Evolutionary conservation across 2,797 vertebrate genomes (phyloP).

Genomic region (Cottoperca gobio): DNA sequence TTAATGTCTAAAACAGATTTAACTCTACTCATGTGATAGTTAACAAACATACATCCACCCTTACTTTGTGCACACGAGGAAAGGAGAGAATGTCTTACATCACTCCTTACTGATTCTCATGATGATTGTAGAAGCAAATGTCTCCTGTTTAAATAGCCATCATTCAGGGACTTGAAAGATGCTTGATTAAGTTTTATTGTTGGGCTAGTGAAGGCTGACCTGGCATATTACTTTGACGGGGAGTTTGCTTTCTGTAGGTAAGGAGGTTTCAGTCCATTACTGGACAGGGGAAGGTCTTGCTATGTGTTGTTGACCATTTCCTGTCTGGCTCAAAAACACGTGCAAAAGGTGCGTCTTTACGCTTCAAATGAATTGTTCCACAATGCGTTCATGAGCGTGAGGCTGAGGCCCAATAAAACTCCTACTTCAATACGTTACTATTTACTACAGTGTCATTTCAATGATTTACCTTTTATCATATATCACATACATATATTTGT

Average conservation of each 20-base stretch:
- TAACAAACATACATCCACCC: conserved; percentile 1
- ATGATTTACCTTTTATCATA: no score
- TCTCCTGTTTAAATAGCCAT: not conserved
- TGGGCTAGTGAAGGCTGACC: not conserved
- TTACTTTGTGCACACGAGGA: not conserved
- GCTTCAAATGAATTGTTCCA: no score
- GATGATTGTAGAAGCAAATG: conserved; percentile 17
- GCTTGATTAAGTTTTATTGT: conserved; percentile 41
- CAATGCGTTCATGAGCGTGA: no score
- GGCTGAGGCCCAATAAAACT: no score
- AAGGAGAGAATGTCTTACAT: not conserved
- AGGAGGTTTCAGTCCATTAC: conserved; percentile 17
- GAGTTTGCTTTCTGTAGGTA: not conserved
- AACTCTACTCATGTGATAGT: not conserved
- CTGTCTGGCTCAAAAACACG: not conserved
- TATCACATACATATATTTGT: no score
- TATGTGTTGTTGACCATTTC: not conserved
- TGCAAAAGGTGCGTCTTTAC: no score
- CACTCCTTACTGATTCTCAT: not conserved
- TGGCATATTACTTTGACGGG: conserved; percentile 8
- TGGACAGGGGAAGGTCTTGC: not conserved
- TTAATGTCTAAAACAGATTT: conserved; percentile 7
- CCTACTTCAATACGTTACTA: no score
- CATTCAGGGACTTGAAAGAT: conserved; percentile 17
- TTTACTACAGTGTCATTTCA: no score